A percentile compares a stretch with the other conserved stretches of the same genome.
Evolutionary conservation across 2,113 vertebrate species (phyloP).

Genomic region (Alosa alosa): DNA sequence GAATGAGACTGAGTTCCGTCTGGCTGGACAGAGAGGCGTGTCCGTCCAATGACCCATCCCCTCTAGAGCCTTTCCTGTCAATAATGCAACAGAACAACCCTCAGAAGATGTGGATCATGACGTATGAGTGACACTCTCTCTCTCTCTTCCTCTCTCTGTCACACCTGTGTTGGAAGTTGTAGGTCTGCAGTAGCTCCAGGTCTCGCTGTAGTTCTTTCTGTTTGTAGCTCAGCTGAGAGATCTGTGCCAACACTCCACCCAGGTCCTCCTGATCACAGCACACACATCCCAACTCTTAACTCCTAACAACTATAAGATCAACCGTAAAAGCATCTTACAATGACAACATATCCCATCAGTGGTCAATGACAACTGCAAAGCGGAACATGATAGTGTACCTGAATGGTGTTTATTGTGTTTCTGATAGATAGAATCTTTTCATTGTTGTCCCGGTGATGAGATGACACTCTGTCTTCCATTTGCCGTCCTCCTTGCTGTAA

Average conservation of each 20-base stretch:
- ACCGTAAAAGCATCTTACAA: not conserved
- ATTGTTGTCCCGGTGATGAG: conserved; percentile 83
- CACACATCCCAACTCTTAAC: not conserved
- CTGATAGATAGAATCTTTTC: conserved; percentile 91
- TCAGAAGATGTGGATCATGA: not conserved
- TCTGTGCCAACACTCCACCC: conserved; percentile 82
- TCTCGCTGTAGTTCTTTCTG: conserved; percentile 86
- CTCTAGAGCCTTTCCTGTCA: conserved; percentile 60
- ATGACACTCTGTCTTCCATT: conserved; percentile 86
- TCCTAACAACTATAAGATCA: not conserved
- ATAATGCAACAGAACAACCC: not conserved
- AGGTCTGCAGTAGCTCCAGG: conserved; percentile 79
- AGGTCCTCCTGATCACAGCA: conserved; percentile 82
- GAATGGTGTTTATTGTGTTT: conserved; percentile 89
- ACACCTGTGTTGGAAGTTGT: conserved; percentile 57
- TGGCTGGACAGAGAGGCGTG: conserved; percentile 55
- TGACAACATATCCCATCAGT: no score
- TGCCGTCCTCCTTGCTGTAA: conserved; percentile 84
- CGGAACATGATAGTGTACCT: conserved; percentile 71
- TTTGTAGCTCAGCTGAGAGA: conserved; percentile 83
- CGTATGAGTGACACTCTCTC: not conserved
- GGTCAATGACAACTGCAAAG: not conserved
- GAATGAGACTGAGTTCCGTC: conserved; percentile 63
- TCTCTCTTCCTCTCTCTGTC: not conserved
- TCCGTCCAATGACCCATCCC: conserved; percentile 58